A percentile compares a stretch with the other conserved stretches of the same genome.
phyloP scores from a whole-genome alignment of 2,888 invertebrate genomes.

The Drosophila mimetica region DNA sequence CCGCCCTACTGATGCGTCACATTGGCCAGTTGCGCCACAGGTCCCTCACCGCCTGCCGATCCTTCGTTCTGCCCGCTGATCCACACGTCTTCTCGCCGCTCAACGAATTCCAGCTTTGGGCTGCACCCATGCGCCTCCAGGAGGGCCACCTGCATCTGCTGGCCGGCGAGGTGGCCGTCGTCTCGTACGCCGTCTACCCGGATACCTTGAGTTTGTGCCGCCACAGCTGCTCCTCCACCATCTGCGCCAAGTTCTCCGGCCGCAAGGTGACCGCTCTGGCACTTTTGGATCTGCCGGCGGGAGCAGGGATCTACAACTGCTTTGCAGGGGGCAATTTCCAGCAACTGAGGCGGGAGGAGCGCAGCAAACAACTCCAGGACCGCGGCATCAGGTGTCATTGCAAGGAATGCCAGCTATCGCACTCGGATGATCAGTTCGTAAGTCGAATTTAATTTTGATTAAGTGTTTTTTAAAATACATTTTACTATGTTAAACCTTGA shows the following conservation, averaged over 20 bases:
- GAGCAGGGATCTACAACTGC: conserved; percentile 64
- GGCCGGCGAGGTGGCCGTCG: conserved; percentile 66
- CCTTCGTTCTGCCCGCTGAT: conserved; percentile 71
- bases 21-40: conserved; percentile 68
- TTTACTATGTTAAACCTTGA: too few species aligned
- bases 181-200: conserved; percentile 67
- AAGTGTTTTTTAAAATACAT: too few species aligned
- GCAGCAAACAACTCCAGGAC: conserved; percentile 54
- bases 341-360: conserved; percentile 58
- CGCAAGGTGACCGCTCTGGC: conserved; percentile 65
- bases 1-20: conserved; percentile 68
- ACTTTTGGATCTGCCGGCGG: conserved; percentile 61
- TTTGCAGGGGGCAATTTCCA: conserved; percentile 67
- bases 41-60: conserved; percentile 69
- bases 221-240: conserved; percentile 62
- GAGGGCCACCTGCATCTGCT: conserved; percentile 66
- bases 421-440: conserved; percentile 73
- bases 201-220: conserved; percentile 65
- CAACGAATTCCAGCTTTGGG: conserved; percentile 67
- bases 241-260: conserved; percentile 64
- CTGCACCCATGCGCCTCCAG: conserved; percentile 59
- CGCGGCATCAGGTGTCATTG: conserved; percentile 70
- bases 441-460: conserved; percentile 38
- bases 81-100: conserved; percentile 68
- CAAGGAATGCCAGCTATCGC: conserved; percentile 63